phyloP scores from a whole-genome alignment of 2,113 vertebrate genomes.

The Phalacrocorax pelagicus region DNA sequence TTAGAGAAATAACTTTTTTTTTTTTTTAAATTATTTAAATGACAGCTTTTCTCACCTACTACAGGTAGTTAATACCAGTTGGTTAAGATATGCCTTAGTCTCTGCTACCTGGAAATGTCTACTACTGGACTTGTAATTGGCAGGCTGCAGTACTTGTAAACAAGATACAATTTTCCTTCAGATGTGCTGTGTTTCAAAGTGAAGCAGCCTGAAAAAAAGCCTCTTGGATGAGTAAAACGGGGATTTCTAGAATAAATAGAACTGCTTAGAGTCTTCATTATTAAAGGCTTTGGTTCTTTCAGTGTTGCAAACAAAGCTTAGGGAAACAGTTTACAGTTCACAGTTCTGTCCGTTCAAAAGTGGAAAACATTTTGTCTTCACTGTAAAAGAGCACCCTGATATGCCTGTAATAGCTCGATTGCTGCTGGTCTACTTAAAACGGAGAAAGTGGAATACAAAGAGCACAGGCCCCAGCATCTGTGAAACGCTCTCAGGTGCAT shows the following conservation, averaged over 20 bases:
- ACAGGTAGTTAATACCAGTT: background rate
- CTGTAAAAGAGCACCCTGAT: background rate
- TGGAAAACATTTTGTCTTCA: background rate
- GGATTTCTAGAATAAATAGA: background rate
- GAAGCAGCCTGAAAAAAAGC: background rate
- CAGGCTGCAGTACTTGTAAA: background rate
- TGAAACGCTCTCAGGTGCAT: background rate
- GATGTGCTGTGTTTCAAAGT: background rate
- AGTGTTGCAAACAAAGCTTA: background rate
- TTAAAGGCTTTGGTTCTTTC: background rate
- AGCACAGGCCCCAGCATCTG: background rate
- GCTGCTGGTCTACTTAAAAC: background rate
- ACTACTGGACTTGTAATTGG: background rate
- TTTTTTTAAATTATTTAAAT: background rate
- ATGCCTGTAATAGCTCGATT: fast-evolving
- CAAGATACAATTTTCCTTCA: background rate
- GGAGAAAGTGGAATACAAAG: background rate
- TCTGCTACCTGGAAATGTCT: background rate
- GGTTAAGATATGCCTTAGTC: background rate
- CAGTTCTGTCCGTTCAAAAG: background rate
- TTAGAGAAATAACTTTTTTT: background rate
- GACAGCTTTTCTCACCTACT: background rate
- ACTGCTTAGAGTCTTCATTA: background rate
- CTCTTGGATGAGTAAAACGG: background rate
- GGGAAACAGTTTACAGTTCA: background rate